Base-by-base conservation (phyloP, 2,888 invertebrate species). In the Chloroclystis v-ata region DNA sequence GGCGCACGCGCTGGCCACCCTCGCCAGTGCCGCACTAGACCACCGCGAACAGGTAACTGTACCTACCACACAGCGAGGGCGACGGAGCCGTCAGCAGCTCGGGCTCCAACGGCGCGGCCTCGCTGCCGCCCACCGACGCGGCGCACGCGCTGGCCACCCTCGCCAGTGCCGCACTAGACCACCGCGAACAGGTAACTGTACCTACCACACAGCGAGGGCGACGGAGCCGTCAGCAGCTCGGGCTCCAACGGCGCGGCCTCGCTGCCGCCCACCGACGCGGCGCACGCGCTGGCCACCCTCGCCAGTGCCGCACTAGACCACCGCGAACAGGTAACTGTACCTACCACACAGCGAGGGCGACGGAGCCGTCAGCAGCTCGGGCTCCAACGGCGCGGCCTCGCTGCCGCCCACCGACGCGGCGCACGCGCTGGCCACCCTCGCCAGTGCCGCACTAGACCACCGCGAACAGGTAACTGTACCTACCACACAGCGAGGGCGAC, bases 111-210 rank as follows among this genome's bases (percentile, higher is more conserved):
- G 84, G 84, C 8, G 75, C 75, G 25, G 74, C 82, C 51, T 72
- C 84, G 33, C 78, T 88, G 49, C 84, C 86, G 46, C 83, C 89
- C 44, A 68, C 88, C 1, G 88, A 88, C 69, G 90, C 90, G 32
- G 90, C 90, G 59, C 92, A 93, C 67, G 93, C 93, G 20, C 84
- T 94, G 42, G 90, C 92, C 30, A 94, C 94, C 1, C 85, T 94
- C 28, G 94, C 94, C 42, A 91, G 92, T 54, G 94, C 94, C 35
- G 94, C 94, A 25, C 85, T 92, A 26, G 82, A 86, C 58, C 85
- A 85, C 50, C 80, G 79, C 40, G 83, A 81, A 13, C 78, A 83
- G 82, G 83, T 78, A 47, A n/a, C 9, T 7, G 5, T 10, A 4
- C 14, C n/a, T 6, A 32, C 1, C 13, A n/a, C n/a, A n/a, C 50